phyloP scores from a whole-genome alignment of 2,888 invertebrate genomes.

The Drosophila aldrichi region DNA sequence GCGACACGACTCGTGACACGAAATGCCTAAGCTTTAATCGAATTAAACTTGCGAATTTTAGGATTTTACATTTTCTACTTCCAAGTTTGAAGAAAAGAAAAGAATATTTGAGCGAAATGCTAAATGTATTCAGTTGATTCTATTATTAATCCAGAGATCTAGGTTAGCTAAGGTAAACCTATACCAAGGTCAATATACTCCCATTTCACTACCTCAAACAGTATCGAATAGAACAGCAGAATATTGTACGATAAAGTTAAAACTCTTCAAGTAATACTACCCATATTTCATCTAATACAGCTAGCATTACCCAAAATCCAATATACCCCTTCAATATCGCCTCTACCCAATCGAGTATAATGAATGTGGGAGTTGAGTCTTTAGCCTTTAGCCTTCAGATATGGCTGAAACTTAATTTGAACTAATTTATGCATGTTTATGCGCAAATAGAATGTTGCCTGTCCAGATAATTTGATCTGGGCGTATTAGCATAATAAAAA shows the following conservation, averaged over 20 bases:
- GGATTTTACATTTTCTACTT: neutral
- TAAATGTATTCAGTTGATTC: neutral
- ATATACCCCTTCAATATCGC: neutral
- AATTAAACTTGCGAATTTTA: neutral
- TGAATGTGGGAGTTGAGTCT: conserved; percentile 9
- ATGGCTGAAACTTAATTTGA: conserved; percentile 22
- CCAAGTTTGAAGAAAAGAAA: neutral
- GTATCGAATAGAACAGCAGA: too few relatives aligned
- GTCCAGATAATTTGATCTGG: conserved; percentile 54
- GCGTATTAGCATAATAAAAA: conserved; percentile 73
- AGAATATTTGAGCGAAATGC: neutral
- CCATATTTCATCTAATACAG: too few relatives aligned
- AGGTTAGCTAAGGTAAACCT: too few relatives aligned
- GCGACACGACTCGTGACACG: neutral
- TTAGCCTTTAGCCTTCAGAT: conserved; percentile 1
- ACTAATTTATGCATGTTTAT: conserved; percentile 42
- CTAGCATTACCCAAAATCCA: neutral
- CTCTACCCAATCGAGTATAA: too few relatives aligned
- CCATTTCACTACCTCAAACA: too few relatives aligned
- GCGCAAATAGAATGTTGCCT: conserved; percentile 30
- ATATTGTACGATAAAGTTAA: too few relatives aligned
- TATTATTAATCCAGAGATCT: too few relatives aligned
- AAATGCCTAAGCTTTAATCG: neutral
- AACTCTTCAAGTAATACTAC: too few relatives aligned
- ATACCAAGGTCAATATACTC: too few relatives aligned